These are phyloP conservation scores for Gari tellinella DNA, from an alignment of 2,888 invertebrate genomes.

Conservation along the genomic window DNA sequence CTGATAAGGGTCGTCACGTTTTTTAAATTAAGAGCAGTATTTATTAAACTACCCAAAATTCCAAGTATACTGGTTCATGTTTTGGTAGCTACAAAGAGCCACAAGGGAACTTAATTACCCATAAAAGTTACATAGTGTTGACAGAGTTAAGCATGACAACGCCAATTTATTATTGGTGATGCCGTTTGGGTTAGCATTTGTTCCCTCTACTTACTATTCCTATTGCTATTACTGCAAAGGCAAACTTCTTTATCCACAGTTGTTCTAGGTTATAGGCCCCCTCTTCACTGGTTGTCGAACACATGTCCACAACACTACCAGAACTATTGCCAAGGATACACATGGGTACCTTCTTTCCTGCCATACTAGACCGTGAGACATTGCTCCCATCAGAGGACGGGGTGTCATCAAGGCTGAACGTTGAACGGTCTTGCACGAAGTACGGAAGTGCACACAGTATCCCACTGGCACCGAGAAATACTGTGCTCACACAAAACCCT, in stretches of 20 bases:
- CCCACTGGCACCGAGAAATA: conserved; percentile 68
- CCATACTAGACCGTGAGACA: background rate
- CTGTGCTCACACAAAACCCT: conserved; percentile 61
- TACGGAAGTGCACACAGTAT: conserved; percentile 70
- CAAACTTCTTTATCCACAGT: conserved; percentile 42
- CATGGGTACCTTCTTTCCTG: conserved; percentile 34
- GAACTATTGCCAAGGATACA: conserved; percentile 13
- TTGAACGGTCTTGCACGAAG: conserved; percentile 56
- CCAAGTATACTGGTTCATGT: too few species aligned
- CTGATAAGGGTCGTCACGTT: too few species aligned
- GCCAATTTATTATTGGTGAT: too few species aligned
- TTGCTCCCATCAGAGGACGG: conserved; percentile 3
- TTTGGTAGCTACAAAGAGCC: too few species aligned
- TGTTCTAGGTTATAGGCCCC: conserved; percentile 15
- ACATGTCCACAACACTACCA: background rate
- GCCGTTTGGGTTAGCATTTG: too few species aligned
- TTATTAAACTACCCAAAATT: too few species aligned
- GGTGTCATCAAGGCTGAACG: conserved; percentile 20
- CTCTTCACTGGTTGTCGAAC: conserved; percentile 8
- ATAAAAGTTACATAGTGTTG: too few species aligned
- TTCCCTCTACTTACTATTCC: too few species aligned
- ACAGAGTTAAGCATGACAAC: too few species aligned
- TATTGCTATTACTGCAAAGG: conserved; percentile 56
- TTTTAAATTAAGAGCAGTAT: too few species aligned
- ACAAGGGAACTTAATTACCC: too few species aligned